Evolutionary conservation across 1,140 invertebrate species (phyloP).

Genomic region (Mercenaria mercenaria): DNA sequence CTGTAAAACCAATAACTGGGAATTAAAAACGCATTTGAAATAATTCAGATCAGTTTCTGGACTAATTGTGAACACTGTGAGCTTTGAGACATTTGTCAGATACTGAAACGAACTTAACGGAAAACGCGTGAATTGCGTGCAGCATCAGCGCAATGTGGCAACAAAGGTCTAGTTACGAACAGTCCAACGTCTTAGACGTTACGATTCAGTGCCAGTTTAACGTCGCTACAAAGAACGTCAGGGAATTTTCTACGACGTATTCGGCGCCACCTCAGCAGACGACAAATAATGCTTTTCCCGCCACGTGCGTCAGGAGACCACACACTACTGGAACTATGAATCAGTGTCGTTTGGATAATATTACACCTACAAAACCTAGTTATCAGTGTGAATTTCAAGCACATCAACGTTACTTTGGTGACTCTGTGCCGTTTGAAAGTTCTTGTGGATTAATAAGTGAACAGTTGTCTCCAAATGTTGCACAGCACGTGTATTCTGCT

Average conservation of each 20-base stretch:
- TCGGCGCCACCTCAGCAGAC: background rate
- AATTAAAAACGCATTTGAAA: background rate
- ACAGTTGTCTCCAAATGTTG: background rate
- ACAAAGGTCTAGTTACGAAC: slow-evolving; percentile 27
- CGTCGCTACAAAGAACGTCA: slow-evolving; percentile 55
- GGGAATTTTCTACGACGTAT: slow-evolving; percentile 28
- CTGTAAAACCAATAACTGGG: background rate
- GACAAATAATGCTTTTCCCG: background rate
- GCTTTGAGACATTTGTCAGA: too few species aligned
- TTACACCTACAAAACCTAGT: background rate
- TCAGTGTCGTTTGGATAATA: background rate
- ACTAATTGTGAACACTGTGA: too few species aligned
- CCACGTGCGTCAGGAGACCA: background rate
- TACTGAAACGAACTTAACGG: background rate
- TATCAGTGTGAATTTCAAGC: slow-evolving; percentile 26
- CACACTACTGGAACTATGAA: background rate
- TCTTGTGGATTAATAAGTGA: background rate
- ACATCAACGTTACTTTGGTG: background rate
- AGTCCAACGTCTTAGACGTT: slow-evolving; percentile 52
- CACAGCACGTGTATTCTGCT: background rate
- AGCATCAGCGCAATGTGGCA: slow-evolving; percentile 34
- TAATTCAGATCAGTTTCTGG: too few species aligned
- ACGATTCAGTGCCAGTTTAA: slow-evolving; percentile 63
- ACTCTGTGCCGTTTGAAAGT: background rate
- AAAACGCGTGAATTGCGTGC: background rate